phyloP scores from a whole-genome alignment of 2,113 vertebrate species.

The Mugil cephalus region DNA sequence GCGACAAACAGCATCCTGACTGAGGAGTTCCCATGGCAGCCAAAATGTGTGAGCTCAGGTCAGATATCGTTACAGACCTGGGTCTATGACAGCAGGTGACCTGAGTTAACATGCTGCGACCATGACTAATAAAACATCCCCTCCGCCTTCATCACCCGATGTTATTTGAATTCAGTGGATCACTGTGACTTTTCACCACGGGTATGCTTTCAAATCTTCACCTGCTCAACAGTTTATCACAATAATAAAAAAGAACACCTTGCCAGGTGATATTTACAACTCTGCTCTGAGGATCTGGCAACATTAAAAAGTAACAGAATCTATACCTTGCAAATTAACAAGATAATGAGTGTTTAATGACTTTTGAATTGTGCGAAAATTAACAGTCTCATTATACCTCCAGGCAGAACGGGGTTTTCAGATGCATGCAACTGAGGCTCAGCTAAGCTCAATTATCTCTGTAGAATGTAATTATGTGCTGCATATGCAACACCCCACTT shows the following conservation, averaged over 20 bases:
- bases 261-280: background rate
- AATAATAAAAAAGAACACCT: background rate
- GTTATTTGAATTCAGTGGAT: conserved; percentile 57
- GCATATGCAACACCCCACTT: background rate
- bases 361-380: conserved; percentile 17
- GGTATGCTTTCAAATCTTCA: conserved; percentile 18
- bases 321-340: conserved; percentile 7
- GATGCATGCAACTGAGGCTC: conserved; percentile 7
- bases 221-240: conserved; percentile 34
- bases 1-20: conserved; percentile 34
- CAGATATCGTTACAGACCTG: conserved; percentile 9
- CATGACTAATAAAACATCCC: conserved; percentile 66
- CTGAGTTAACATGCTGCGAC: conserved; percentile 38
- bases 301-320: background rate
- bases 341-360: conserved; percentile 37
- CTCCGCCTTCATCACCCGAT: conserved; percentile 11
- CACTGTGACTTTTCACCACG: conserved; percentile 18
- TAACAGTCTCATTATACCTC: conserved; percentile 8
- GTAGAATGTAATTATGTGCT: conserved; percentile 3
- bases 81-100: conserved; percentile 40
- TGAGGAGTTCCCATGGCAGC: conserved; percentile 63
- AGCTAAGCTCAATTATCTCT: conserved; percentile 6
- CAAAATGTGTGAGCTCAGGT: conserved; percentile 18
- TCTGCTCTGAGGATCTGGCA: background rate
- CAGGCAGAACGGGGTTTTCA: background rate